phyloP scores from a whole-genome alignment of 2,888 invertebrate genomes.

The Caenorhabditis zanzibari region DNA sequence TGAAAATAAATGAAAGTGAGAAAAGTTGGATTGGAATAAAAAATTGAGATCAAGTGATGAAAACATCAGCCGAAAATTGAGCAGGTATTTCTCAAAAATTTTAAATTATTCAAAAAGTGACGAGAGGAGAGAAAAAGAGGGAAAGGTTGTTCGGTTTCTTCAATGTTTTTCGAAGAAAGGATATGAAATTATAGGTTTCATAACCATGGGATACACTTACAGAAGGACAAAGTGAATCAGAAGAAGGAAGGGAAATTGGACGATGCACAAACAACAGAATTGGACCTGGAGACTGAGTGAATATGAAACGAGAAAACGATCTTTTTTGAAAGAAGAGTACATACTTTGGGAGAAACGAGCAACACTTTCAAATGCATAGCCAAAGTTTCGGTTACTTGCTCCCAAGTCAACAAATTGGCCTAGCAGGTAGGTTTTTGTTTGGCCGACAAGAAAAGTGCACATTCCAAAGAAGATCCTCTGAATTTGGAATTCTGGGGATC shows the following conservation, averaged over 20 bases:
- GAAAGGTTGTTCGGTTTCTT: constrained; percentile 2
- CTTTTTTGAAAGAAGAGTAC: constrained; percentile 43
- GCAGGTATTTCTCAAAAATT: constrained; percentile 13
- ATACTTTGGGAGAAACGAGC: constrained; percentile 4
- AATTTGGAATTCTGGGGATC: constrained; percentile 11
- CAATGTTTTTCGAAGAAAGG: background rate
- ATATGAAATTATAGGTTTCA: constrained; percentile 6
- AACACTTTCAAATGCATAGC: constrained; percentile 50
- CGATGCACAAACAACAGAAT: constrained; percentile 20
- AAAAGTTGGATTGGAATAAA: constrained; percentile 10
- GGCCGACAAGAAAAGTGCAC: background rate
- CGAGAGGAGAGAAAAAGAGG: constrained; percentile 7
- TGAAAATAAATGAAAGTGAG: constrained; percentile 18
- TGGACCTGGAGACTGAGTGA: constrained; percentile 17
- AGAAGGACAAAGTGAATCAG: constrained; percentile 1
- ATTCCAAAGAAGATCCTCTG: constrained; percentile 9
- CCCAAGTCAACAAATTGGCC: constrained; percentile 3
- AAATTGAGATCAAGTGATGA: constrained; percentile 36
- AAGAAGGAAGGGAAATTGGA: background rate
- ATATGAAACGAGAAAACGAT: constrained; percentile 54
- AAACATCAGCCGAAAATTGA: constrained; percentile 1
- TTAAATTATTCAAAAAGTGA: constrained; percentile 40
- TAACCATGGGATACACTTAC: background rate
- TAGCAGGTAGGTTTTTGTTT: constrained; percentile 32
- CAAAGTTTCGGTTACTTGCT: constrained; percentile 36